phyloP scores from a whole-genome alignment of 2,797 vertebrate species.

The Vespertilio murinus region DNA sequence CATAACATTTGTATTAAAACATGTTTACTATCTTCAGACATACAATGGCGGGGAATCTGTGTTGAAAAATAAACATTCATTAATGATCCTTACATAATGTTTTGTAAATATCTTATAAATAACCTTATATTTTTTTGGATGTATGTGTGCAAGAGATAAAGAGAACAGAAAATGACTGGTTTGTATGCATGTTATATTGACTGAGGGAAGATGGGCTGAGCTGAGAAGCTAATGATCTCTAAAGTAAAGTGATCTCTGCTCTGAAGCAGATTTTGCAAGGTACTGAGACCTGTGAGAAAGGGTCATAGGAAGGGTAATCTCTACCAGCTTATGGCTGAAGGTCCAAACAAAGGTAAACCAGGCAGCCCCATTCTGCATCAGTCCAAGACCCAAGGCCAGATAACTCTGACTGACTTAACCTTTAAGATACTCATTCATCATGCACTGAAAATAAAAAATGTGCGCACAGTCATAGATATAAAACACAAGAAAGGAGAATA shows the following conservation, averaged over 20 bases:
- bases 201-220: not conserved
- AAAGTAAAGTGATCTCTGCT: not conserved
- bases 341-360: not conserved
- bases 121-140: conserved; percentile 36
- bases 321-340: not conserved
- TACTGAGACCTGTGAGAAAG: not conserved
- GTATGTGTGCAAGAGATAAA: not conserved
- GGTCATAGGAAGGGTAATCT: not conserved
- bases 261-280: not conserved
- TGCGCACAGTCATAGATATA: not conserved
- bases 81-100: conserved; percentile 36
- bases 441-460: not conserved
- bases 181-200: not conserved
- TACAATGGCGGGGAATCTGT: conserved; percentile 89
- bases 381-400: not conserved
- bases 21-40: conserved; percentile 96
- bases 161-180: conserved; percentile 23
- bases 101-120: conserved; percentile 51
- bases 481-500: conserved; percentile 6
- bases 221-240: not conserved
- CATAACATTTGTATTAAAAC: conserved; percentile 97
- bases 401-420: not conserved
- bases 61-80: conserved; percentile 42
- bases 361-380: not conserved
- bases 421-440: not conserved